A percentile compares a stretch with the other conserved stretches of the same genome.
These are phyloP conservation scores for Psephotus haematonotus DNA, from an alignment of 2,113 vertebrate genomes.

Conservation along the genomic window DNA sequence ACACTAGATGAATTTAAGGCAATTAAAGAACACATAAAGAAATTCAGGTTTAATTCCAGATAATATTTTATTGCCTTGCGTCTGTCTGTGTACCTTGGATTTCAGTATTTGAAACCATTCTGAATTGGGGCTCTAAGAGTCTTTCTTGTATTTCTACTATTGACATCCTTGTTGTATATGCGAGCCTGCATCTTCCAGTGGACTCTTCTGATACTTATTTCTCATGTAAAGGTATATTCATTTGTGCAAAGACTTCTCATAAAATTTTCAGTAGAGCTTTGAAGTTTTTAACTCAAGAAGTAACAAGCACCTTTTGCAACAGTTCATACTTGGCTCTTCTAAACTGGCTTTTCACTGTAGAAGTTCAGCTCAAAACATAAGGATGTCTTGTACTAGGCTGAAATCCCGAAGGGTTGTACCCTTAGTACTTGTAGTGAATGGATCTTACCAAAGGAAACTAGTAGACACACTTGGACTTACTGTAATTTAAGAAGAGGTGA, in stretches of 20 bases:
- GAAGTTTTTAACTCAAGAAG: neutral
- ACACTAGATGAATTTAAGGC: neutral
- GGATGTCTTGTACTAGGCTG: neutral
- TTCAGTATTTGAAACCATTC: neutral
- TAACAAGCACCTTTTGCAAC: neutral
- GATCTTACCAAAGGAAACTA: neutral
- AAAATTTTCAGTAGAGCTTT: neutral
- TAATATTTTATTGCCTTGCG: neutral
- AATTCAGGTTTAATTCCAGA: neutral
- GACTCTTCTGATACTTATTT: neutral
- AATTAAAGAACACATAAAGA: neutral
- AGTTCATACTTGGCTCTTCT: neutral
- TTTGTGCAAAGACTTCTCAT: neutral
- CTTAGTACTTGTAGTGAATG: neutral
- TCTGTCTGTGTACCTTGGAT: neutral
- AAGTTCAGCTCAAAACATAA: neutral
- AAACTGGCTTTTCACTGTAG: neutral
- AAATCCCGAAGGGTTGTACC: neutral
- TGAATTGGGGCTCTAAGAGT: neutral
- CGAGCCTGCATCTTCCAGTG: neutral
- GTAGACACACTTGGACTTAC: neutral
- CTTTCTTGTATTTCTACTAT: neutral
- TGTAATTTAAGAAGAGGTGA: neutral
- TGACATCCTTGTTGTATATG: accelerated
- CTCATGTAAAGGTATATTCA: neutral